Percentiles rank a stretch among this genome's conserved stretches.
These are phyloP conservation scores for Cotesia congregata DNA, from an alignment of 2,888 invertebrate genomes.

Conservation along the genomic window DNA sequence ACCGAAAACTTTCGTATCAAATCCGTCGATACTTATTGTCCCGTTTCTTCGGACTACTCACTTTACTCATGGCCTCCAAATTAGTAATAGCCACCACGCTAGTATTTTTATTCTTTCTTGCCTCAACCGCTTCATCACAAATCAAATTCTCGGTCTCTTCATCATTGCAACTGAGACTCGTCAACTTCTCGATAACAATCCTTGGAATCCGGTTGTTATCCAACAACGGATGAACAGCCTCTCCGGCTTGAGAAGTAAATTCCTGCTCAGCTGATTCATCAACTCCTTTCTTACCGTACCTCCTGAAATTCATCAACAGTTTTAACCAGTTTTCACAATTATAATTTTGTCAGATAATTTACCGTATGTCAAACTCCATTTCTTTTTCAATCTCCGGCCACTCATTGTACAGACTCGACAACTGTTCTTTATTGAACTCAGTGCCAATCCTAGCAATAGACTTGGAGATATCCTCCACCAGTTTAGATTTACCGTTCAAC, in stretches of 20 bases:
- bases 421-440: constrained; percentile 72
- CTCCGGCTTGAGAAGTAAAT: neutral
- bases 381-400: constrained; percentile 63
- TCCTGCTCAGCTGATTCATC: constrained; percentile 10
- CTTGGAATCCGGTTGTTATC: constrained; percentile 46
- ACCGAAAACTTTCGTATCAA: neutral
- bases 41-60: neutral
- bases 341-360: constrained; percentile 26
- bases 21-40: neutral
- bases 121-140: neutral
- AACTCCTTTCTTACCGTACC: constrained; percentile 44
- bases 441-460: constrained; percentile 72
- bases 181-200: constrained; percentile 56
- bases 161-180: constrained; percentile 52
- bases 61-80: neutral
- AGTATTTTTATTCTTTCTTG: neutral
- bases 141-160: neutral
- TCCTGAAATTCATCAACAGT: constrained; percentile 39
- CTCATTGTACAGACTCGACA: constrained; percentile 57
- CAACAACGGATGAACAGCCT: neutral
- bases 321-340: constrained; percentile 12
- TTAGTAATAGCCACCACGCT: neutral
- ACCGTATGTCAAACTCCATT: constrained; percentile 56
- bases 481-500: constrained; percentile 71
- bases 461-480: constrained; percentile 70